Percentiles rank a stretch among this genome's conserved stretches.
Conservation (phyloP, 2,113 vertebrate genomes). For the Barnardius zonarius region DNA sequence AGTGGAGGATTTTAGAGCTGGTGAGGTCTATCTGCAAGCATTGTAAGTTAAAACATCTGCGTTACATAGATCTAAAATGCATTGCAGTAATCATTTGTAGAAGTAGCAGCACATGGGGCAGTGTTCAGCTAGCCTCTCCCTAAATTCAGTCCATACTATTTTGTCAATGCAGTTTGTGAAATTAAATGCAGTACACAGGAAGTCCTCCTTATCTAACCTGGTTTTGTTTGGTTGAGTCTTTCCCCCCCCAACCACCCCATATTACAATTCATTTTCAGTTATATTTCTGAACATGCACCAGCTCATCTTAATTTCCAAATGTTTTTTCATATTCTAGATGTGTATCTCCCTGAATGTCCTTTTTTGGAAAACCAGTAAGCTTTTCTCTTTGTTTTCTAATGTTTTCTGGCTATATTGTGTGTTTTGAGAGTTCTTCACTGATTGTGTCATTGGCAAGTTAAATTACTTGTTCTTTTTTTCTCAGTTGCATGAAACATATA, state of each 20-base stretch:
- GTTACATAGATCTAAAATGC: background rate
- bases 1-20: background rate
- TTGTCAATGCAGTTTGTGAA: background rate
- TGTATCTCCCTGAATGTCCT: background rate
- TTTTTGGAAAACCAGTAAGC: background rate
- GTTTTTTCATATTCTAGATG: background rate
- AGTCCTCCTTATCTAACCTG: background rate
- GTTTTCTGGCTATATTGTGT: background rate
- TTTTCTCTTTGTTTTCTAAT: background rate
- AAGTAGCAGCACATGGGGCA: background rate
- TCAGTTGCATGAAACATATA: background rate
- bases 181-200: background rate
- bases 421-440: background rate
- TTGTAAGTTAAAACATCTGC: background rate
- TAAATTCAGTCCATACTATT: background rate
- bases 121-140: background rate
- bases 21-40: background rate
- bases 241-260: fast-evolving
- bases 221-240: background rate
- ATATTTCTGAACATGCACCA: background rate
- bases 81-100: background rate
- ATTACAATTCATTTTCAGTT: background rate
- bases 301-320: background rate
- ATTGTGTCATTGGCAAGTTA: background rate
- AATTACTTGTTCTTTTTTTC: background rate